These are phyloP conservation scores for Pedionomus torquatus DNA, from an alignment of 2,113 vertebrate species.

Conservation along the genomic window DNA sequence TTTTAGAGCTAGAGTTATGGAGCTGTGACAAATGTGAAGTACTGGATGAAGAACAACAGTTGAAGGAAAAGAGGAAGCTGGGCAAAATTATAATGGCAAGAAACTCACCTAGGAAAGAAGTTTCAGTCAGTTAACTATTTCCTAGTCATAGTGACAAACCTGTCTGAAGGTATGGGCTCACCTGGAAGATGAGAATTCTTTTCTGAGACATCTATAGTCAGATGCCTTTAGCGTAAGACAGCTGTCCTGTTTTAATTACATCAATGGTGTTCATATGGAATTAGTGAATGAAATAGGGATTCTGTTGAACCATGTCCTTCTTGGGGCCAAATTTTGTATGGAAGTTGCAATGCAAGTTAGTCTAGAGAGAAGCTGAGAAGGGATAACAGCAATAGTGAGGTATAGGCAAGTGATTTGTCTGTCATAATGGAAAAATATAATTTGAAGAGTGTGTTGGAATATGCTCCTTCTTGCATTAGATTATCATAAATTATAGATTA, in stretches of 20 bases:
- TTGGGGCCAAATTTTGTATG: background rate
- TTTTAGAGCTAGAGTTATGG: background rate
- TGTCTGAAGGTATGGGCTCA: background rate
- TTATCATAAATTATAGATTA: background rate
- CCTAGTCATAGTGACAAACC: background rate
- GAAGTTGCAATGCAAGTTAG: background rate
- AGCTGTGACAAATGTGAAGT: background rate
- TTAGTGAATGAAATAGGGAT: background rate
- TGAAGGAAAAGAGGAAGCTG: background rate
- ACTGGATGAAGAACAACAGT: background rate
- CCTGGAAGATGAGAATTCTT: background rate
- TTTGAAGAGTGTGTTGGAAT: background rate
- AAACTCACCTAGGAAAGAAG: background rate
- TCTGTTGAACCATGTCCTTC: background rate
- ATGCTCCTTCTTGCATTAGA: background rate
- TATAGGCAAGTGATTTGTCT: background rate
- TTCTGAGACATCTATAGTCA: background rate
- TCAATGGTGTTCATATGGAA: background rate
- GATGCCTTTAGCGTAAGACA: background rate
- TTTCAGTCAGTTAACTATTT: background rate
- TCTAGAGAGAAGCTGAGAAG: background rate
- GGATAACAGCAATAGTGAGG: background rate
- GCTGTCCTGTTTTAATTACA: background rate
- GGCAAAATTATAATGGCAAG: background rate
- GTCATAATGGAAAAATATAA: background rate